Percentiles rank a stretch among this genome's conserved stretches.
Conservation (phyloP, 2,797 vertebrate genomes). For the Catamblyrhynchus diadema region DNA sequence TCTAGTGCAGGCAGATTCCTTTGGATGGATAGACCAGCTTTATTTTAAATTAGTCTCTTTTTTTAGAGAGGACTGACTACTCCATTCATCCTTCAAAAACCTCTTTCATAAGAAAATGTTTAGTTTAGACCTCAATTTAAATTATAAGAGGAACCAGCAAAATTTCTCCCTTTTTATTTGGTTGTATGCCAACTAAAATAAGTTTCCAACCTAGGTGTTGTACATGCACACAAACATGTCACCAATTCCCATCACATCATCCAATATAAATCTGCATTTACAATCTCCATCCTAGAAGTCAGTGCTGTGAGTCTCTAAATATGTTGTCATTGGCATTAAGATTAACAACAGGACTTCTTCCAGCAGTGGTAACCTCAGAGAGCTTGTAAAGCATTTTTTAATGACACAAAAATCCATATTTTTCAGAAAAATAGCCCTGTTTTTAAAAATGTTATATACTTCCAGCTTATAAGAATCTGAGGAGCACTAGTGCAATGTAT, state of each 20-base stretch:
- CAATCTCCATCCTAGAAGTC: neutral
- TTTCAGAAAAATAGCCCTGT: slow-evolving; percentile 42
- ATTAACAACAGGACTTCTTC: slow-evolving; percentile 47
- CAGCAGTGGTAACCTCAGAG: slow-evolving; percentile 1
- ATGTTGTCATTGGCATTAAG: neutral
- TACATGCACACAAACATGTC: neutral
- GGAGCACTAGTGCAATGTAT: neutral
- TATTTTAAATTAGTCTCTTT: slow-evolving; percentile 32
- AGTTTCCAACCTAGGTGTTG: neutral
- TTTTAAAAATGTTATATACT: neutral
- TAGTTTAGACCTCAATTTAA: slow-evolving; percentile 62
- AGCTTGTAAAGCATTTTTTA: slow-evolving; percentile 47
- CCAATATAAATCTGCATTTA: neutral
- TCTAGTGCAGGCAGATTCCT: slow-evolving; percentile 8
- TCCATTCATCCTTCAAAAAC: slow-evolving; percentile 69
- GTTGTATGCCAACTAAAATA: slow-evolving; percentile 25
- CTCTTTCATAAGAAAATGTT: slow-evolving; percentile 65
- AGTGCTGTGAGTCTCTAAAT: neutral
- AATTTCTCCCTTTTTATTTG: slow-evolving; percentile 45
- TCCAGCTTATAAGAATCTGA: neutral
- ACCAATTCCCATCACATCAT: neutral
- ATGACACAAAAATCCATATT: slow-evolving; percentile 55
- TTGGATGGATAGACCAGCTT: slow-evolving; percentile 3
- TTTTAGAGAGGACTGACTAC: slow-evolving; percentile 25
- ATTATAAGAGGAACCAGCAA: slow-evolving; percentile 53